Conservation (phyloP, 2,888 invertebrate genomes). For the Spodoptera exigua region DNA sequence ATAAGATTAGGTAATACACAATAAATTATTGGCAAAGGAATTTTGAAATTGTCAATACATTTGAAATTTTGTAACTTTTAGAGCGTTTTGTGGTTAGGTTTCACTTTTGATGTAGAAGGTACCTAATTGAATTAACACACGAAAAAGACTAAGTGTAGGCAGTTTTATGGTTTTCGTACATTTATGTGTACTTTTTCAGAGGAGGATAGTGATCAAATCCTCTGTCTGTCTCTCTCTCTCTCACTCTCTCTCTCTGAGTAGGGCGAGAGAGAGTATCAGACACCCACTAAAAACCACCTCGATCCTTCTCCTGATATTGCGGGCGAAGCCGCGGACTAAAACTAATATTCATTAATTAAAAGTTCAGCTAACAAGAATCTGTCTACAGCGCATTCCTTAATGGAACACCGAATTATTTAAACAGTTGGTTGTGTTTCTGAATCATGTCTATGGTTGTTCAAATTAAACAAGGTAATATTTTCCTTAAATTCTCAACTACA, state of each 20-base stretch:
- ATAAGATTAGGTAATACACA: no score
- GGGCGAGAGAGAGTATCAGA: no score
- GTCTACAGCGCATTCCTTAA: conserved; percentile 13
- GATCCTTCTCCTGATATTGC: no score
- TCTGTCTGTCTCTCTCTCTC: no score
- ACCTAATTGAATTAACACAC: conserved; percentile 62
- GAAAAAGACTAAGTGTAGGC: conserved; percentile 1
- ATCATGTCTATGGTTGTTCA: conserved; percentile 33
- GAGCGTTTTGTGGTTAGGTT: conserved; percentile 46
- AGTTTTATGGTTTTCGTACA: no score
- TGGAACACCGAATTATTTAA: conserved; percentile 42
- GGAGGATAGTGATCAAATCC: no score
- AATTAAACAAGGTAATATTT: conserved; percentile 13
- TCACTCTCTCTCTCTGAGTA: no score
- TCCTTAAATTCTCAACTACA: background rate
- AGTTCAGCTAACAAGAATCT: conserved; percentile 17
- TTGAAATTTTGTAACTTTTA: conserved; percentile 59
- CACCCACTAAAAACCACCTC: no score
- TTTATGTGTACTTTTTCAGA: no score
- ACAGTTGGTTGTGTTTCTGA: conserved; percentile 42
- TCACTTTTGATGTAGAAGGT: conserved; percentile 17
- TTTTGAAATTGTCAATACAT: conserved; percentile 55
- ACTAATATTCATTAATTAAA: background rate
- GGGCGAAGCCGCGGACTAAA: no score
- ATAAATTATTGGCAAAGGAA: conserved; percentile 4